phyloP scores from a whole-genome alignment of 2,113 vertebrate species.

The Psittacus erithacus region DNA sequence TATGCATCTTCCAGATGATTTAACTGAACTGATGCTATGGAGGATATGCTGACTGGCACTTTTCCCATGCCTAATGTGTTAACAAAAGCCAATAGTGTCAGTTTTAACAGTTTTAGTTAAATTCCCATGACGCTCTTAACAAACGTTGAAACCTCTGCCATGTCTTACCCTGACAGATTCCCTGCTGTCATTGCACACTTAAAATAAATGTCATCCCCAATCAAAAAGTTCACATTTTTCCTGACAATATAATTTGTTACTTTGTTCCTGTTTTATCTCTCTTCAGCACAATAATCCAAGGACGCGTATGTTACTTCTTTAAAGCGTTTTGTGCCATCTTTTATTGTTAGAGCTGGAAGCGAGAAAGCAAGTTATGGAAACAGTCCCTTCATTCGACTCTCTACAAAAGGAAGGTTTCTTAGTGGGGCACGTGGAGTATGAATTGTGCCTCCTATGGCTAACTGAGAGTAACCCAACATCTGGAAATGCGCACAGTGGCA shows the following conservation, averaged over 20 bases:
- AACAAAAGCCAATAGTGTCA: conserved; percentile 92
- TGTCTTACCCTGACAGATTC: conserved; percentile 88
- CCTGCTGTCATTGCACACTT: conserved; percentile 84
- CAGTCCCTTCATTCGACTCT: not conserved
- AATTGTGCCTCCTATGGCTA: not conserved
- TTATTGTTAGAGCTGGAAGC: conserved; percentile 10
- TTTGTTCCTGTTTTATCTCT: conserved; percentile 79
- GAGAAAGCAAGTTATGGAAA: not conserved
- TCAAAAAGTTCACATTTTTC: conserved; percentile 85
- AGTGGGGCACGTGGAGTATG: not conserved
- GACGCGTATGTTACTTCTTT: conserved; percentile 35
- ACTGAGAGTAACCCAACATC: not conserved
- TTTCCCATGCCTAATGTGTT: conserved; percentile 90
- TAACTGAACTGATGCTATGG: conserved; percentile 79
- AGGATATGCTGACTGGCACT: conserved; percentile 93
- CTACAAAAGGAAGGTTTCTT: not conserved
- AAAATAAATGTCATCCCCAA: conserved; percentile 87
- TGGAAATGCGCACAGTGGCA: not conserved
- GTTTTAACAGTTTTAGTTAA: conserved; percentile 89
- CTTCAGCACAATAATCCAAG: conserved; percentile 35
- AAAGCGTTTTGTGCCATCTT: conserved; percentile 33
- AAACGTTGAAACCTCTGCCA: conserved; percentile 85
- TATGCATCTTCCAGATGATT: conserved; percentile 84
- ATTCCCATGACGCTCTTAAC: conserved; percentile 89
- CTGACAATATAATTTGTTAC: conserved; percentile 86